Percentiles rank a stretch among this genome's conserved stretches.
phyloP scores from a whole-genome alignment of 2,797 vertebrate species.

The Cephalopachus bancanus region DNA sequence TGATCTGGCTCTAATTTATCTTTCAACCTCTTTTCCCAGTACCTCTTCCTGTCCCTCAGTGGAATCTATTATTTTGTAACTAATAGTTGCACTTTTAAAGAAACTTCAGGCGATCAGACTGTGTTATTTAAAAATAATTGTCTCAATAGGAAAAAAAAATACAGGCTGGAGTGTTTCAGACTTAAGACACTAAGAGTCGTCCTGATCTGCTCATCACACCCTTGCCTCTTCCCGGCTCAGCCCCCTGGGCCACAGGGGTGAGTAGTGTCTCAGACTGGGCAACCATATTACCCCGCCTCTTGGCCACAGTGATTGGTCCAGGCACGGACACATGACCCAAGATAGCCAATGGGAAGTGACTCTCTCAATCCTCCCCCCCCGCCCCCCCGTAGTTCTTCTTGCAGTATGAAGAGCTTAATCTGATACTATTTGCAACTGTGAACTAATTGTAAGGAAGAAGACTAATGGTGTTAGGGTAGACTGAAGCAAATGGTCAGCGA shows the following conservation, averaged over 20 bases:
- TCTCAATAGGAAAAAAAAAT: background rate
- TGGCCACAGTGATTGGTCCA: background rate
- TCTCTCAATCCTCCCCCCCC: background rate
- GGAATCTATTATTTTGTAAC: background rate
- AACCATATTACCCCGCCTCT: background rate
- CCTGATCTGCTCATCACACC: background rate
- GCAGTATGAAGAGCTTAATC: background rate
- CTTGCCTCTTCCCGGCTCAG: background rate
- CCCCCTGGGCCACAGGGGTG: background rate
- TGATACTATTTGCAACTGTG: background rate
- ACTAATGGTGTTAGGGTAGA: background rate
- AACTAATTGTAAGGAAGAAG: background rate
- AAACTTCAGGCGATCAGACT: background rate
- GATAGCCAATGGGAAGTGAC: background rate
- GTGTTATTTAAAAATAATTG: slow-evolving; percentile 19
- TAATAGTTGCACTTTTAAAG: background rate
- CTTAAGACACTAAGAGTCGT: background rate
- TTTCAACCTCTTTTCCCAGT: background rate
- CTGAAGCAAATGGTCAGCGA: background rate
- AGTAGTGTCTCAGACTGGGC: background rate
- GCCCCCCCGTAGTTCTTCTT: background rate
- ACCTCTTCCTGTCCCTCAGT: background rate
- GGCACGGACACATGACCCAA: background rate
- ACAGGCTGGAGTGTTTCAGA: background rate
- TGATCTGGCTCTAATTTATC: background rate